Evolutionary conservation across 1,140 invertebrate species (phyloP).

Genomic region (Armadillidium nasatum): DNA sequence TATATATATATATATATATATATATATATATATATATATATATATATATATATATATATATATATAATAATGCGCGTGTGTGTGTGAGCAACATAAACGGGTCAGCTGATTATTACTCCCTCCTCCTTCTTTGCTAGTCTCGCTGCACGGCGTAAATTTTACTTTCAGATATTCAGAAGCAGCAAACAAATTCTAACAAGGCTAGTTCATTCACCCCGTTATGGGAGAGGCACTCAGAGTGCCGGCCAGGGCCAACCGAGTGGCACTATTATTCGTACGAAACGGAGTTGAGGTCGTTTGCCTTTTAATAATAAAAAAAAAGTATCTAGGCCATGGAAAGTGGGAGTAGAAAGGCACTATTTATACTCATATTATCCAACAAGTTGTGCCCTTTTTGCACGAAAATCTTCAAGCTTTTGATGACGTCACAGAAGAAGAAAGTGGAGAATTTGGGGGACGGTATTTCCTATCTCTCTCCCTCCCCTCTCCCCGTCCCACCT

Average conservation of each 20-base stretch:
- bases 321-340: constrained; percentile 5
- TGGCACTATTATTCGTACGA: not conserved
- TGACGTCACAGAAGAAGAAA: constrained; percentile 6
- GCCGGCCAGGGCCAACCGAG: constrained; percentile 1
- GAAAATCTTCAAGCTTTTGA: not conserved
- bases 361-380: not conserved
- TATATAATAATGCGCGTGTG: no score
- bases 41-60: no score
- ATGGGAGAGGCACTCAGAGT: not conserved
- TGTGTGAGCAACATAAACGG: not conserved
- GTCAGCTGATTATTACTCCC: not conserved
- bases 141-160: not conserved
- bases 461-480: not conserved
- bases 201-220: constrained; percentile 6
- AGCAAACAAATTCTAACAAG: not conserved
- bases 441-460: not conserved
- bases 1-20: no score
- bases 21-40: no score
- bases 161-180: not conserved
- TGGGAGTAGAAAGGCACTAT: not conserved
- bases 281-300: not conserved
- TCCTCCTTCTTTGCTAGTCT: not conserved
- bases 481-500: not conserved
- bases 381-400: not conserved
- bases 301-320: not conserved